Percentiles rank a stretch among this genome's conserved stretches.
Evolutionary conservation across 2,797 vertebrate genomes (phyloP).

Genomic region (Siniperca undulata): DNA sequence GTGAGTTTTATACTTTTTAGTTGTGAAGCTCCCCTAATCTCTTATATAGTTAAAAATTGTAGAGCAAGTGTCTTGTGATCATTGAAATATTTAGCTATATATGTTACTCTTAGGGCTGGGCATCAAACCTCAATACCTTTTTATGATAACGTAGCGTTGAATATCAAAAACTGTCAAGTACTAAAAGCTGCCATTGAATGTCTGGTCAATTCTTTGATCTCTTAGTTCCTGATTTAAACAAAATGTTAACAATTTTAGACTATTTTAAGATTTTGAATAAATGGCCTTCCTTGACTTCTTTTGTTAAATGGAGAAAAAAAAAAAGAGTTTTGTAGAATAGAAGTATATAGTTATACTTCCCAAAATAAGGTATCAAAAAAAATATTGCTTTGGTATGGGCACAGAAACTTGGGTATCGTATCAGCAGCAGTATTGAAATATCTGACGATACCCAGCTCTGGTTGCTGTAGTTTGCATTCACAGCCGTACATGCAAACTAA

Average conservation of each 20-base stretch:
- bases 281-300: not conserved
- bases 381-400: not conserved
- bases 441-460: slow-evolving; percentile 8
- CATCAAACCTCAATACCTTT: not conserved
- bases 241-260: not conserved
- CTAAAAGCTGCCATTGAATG: not conserved
- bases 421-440: slow-evolving; percentile 10
- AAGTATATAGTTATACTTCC: too few relatives aligned
- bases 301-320: not conserved
- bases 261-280: too few relatives aligned
- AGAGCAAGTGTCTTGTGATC: not conserved
- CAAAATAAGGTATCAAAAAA: not conserved
- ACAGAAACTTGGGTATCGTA: not conserved
- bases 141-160: not conserved
- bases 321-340: not conserved
- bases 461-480: slow-evolving; percentile 63
- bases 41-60: not conserved
- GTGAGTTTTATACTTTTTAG: not conserved
- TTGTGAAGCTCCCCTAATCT: not conserved
- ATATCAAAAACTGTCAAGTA: not conserved
- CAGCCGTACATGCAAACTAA: slow-evolving; percentile 53
- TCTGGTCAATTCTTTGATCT: not conserved
- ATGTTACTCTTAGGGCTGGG: not conserved
- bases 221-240: not conserved
- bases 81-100: not conserved